Percentiles rank a stretch among this genome's conserved stretches.
Evolutionary conservation across 2,888 invertebrate genomes (phyloP).

Genomic region (Drosophila sordidapex): DNA sequence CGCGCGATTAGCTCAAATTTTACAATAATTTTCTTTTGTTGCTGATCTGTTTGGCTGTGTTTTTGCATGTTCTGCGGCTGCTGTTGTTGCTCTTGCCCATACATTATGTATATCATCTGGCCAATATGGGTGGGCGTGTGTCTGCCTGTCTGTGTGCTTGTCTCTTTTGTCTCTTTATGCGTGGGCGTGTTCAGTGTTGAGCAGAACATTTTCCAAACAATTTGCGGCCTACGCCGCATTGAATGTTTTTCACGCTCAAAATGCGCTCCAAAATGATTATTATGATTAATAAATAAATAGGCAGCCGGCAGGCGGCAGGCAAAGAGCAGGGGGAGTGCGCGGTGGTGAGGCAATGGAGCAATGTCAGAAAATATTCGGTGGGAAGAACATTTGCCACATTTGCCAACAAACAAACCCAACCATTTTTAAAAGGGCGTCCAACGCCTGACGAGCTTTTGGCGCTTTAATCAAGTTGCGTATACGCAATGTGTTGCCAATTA

Average conservation of each 20-base stretch:
- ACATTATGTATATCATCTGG: slow-evolving; percentile 36
- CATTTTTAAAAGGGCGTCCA: slow-evolving; percentile 52
- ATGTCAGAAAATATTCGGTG: slow-evolving; percentile 7
- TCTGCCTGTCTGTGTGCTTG: slow-evolving; percentile 27
- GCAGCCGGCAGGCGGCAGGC: slow-evolving; percentile 14
- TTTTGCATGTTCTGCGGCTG: slow-evolving; percentile 30
- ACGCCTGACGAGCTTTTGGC: slow-evolving; percentile 42
- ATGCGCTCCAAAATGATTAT: slow-evolving; percentile 78
- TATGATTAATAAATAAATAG: slow-evolving; percentile 80
- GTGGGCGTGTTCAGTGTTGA: slow-evolving; percentile 48
- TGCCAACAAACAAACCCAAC: slow-evolving; percentile 28
- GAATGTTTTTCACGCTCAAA: slow-evolving; percentile 79
- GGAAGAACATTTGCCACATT: slow-evolving; percentile 38
- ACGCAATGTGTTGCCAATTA: slow-evolving; percentile 73
- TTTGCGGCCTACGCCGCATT: slow-evolving; percentile 80
- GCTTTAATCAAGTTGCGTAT: slow-evolving; percentile 68
- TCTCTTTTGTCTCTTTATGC: slow-evolving; percentile 29
- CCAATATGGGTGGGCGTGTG: slow-evolving; percentile 31
- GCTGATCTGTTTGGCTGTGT: slow-evolving; percentile 45
- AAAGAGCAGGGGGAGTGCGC: background rate
- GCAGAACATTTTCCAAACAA: slow-evolving; percentile 76
- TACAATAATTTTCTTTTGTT: slow-evolving; percentile 77
- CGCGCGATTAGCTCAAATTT: slow-evolving; percentile 80
- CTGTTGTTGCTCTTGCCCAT: slow-evolving; percentile 6
- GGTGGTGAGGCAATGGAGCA: background rate